phyloP scores from a whole-genome alignment of 2,113 vertebrate genomes.

The Dascyllus trimaculatus region DNA sequence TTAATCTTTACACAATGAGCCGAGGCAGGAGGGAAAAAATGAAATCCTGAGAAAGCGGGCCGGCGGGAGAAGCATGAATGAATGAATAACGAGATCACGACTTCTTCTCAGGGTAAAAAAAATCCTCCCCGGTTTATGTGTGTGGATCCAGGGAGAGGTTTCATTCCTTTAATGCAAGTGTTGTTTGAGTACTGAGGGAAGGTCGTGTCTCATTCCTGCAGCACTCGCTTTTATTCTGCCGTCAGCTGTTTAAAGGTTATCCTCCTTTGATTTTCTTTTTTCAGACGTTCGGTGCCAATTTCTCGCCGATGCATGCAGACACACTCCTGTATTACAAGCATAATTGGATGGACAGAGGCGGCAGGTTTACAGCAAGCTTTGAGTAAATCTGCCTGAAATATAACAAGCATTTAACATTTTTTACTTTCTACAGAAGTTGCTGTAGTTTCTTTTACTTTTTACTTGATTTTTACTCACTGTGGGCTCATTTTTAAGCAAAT shows the following conservation, averaged over 20 bases:
- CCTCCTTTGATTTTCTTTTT: conserved; percentile 24
- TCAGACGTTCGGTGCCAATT: conserved; percentile 2
- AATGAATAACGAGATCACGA: conserved; percentile 26
- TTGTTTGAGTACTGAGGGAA: conserved; percentile 38
- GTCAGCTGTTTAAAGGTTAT: conserved; percentile 39
- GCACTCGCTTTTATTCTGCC: conserved; percentile 37
- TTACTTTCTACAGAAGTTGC: no score
- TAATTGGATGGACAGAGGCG: no score
- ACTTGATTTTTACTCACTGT: no score
- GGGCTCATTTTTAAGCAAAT: no score
- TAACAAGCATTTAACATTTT: no score
- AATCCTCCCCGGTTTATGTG: conserved; percentile 34
- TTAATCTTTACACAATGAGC: conserved; percentile 15
- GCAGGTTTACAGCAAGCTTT: no score
- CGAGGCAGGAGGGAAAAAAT: conserved; percentile 22
- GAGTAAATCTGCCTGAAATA: no score
- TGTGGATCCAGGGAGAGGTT: conserved; percentile 31
- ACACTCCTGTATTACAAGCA: no score
- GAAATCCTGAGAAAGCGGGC: conserved; percentile 8
- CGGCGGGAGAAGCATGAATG: conserved; percentile 2
- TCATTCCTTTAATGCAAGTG: conserved; percentile 48
- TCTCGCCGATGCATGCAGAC: neutral
- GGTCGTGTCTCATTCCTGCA: conserved; percentile 43
- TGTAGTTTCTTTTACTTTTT: no score
- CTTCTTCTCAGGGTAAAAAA: conserved; percentile 41